phyloP scores from a whole-genome alignment of 2,113 vertebrate genomes.

The Scomber scombrus region DNA sequence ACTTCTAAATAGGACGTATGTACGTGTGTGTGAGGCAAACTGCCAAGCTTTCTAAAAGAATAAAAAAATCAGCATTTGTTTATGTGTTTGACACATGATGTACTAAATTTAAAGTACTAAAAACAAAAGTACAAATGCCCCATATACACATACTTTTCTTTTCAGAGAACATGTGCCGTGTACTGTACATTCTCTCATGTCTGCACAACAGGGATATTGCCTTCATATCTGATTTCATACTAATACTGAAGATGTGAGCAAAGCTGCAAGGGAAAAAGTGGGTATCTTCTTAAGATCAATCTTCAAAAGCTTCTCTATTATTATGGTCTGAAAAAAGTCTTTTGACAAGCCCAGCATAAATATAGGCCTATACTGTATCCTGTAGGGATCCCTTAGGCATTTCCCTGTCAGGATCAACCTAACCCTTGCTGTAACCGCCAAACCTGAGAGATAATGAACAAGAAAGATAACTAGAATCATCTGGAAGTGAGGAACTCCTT shows the following conservation, averaged over 20 bases:
- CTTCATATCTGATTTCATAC: slow-evolving; percentile 24
- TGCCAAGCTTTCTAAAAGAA: not conserved
- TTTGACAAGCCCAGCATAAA: slow-evolving; percentile 45
- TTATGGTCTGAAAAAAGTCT: not conserved
- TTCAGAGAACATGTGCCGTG: too few species aligned
- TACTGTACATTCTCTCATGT: too few species aligned
- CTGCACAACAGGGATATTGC: not conserved
- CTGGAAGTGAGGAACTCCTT: slow-evolving; percentile 21
- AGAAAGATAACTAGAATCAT: slow-evolving; percentile 10
- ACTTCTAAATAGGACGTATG: slow-evolving; percentile 2
- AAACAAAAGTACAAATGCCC: slow-evolving; percentile 9
- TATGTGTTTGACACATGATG: slow-evolving; percentile 4
- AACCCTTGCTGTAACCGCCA: not conserved
- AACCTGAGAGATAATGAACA: slow-evolving; percentile 20
- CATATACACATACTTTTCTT: not conserved
- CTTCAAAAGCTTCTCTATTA: slow-evolving; percentile 44
- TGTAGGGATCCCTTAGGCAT: slow-evolving; percentile 22
- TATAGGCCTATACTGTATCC: slow-evolving; percentile 6
- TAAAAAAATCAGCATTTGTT: slow-evolving; percentile 6
- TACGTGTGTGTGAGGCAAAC: slow-evolving; percentile 3
- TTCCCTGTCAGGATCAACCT: slow-evolving; percentile 29
- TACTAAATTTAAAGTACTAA: not conserved
- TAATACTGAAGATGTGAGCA: slow-evolving; percentile 11
- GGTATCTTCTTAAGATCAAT: slow-evolving; percentile 10
- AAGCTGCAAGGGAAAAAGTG: slow-evolving; percentile 8